Evolutionary conservation across 92 coral and sea anemone species (phyloP), one percentile per base, ranked within the genome.

Genomic region (Zoanthus solanderi): DNA sequence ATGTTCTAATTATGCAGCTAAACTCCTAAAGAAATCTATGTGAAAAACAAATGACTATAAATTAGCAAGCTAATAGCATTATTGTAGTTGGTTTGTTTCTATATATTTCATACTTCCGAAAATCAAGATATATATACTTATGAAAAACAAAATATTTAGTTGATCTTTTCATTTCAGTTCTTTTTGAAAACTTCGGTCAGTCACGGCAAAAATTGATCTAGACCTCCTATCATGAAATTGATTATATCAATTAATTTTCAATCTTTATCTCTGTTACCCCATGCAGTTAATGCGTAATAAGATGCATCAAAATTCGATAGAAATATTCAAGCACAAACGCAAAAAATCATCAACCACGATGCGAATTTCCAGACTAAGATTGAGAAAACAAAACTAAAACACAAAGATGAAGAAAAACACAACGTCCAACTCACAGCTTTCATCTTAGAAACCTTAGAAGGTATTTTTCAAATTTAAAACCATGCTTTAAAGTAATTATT

Each of bases 201-300:
- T 46, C 17, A 37, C 42, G 4, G 4, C 53, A 9, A 28, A 50
- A 10, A 81, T 18, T 32, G 28, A 61, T 42, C 30, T 17, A 34
- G 57, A 45, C 42, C 48, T 23, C 13, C 11, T 50, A 23, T 81
- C 60, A 67, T 46, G 44, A 81, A 66, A 44, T 23, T 47, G 23
- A 65, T 81, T 45, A 45, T 81, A 6, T 23, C 74, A 61, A 81
- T 65, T 81, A 71, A 44, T 65, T 65, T 81, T 65, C 23, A 80
- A 65, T 80, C 67, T 12, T 81, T 44, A 50, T 81, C 28, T 66
- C 30, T 29, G 50, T 28, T 34, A 16, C 65, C 18, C 28, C 82
- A 28, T 14, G 54, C 46, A 12, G 46, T 30, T 77, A 17, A 69
- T 16, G 75, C 34, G 75, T 69, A 23, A 23, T 23, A 23, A 23